Base-by-base conservation (phyloP, 2,113 vertebrate species). In the Mandrillus leucophaeus region DNA sequence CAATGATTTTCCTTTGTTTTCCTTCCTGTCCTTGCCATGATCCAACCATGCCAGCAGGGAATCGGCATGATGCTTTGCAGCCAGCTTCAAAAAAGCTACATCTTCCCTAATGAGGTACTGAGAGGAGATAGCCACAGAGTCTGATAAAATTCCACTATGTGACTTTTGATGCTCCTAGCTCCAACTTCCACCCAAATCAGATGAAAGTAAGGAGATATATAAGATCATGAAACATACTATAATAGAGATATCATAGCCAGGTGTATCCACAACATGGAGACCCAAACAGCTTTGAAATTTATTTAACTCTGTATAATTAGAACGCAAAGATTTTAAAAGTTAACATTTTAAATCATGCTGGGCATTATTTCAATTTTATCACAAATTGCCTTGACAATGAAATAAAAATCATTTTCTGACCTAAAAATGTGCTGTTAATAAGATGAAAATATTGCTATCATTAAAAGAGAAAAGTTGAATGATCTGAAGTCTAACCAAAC, bases 121-220 rank as follows among this genome's bases (percentile, higher is more conserved):
- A 92, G 59, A 82, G 5, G 20, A 45, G 11, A 87, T 2, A 38
- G 75, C 11, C 48, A 52, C 59, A 73, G 2, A 40, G 22, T 50
- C 61, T 35, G 72, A 95, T 72, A 55, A 96, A 96, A 94, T 72
- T 93, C 48, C 7, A 75, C 70, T 22, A 10, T 27, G 66, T 87
- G 88, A 82, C 11, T 59, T 81, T 78, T 52, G 32, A 85, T 85
- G 61, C 8, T 96, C 93, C 70, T 18, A 30, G 55, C 8, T 90
- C 50, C 6, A 17, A 59, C 88, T 97, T 80, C 38, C 20, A 83
- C 13, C 70, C 45, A 8, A 87, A 76, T 20, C 57, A 93, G 23
- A 73, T 96, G 73, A 92, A 97, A 97, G 64, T 27, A 55, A 68
- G 22, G 22, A 96, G 92, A 90, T 80, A 48, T 30, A 1, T 57